Base-by-base conservation (phyloP, 2,113 vertebrate genomes). In the Phylloscopus trochiloides region DNA sequence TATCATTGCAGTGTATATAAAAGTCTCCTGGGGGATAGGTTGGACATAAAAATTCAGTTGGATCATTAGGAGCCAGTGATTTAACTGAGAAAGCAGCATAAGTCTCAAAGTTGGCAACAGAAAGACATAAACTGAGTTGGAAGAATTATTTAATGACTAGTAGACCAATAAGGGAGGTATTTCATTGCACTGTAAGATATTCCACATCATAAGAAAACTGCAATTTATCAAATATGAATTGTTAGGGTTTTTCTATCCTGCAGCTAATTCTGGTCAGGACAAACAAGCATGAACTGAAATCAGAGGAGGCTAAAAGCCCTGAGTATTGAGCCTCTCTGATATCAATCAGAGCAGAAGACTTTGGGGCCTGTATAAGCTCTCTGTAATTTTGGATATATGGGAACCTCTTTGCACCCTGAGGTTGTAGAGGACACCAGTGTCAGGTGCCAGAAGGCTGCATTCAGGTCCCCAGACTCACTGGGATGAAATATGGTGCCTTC, bases 31-130 rank as follows among this genome's bases (percentile, higher is more conserved):
- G 34, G 89, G 90, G 28, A 96, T 54, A 86, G 88, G 59, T 7
- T 88, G 79, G 68, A 87, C 94, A 96, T 96, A 94, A 97, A 96
- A 96, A 95, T 93, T 94, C 96, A 93, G 75, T 51, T 93, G 82
- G 78, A 96, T 96, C 94, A 97, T 96, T 96, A 97, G 88, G 78
- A 93, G 82, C 25, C 2, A 10, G 94, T 95, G 92, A 96, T 97
- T 96, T 95, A 94, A 95, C 78, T 58, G 72, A 95, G 82, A 94
- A 94, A 94, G 86, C 75, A 94, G 73, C 95, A 57, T 93, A 93
- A 97, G 86, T 90, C 93, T 90, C 84, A 63, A 66, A 92, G 88
- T 32, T 93, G 94, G 96, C 82, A 96, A 93, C 51, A 77, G 72
- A 88, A 97, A 93, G 72, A 88, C 86, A 97, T 96, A 95, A 96